These are phyloP conservation scores for Pyrocoelia pectoralis DNA, from an alignment of 2,888 invertebrate species.

Conservation along the genomic window DNA sequence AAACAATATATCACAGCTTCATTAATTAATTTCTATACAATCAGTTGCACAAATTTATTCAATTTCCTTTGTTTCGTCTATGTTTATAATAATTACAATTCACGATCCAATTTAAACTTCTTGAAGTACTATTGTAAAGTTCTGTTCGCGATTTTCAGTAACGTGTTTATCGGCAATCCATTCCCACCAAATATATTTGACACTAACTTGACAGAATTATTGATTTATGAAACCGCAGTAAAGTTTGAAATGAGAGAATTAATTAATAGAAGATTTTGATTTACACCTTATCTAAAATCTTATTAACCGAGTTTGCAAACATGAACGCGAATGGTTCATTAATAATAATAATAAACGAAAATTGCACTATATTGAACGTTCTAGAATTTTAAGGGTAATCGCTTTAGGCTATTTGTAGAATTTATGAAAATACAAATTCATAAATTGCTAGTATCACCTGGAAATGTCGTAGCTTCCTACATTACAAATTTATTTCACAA, in stretches of 20 bases:
- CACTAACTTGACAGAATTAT: constrained; percentile 29
- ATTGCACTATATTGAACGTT: not conserved
- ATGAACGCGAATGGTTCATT: not conserved
- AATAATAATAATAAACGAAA: not conserved
- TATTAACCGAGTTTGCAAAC: not conserved
- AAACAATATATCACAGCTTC: too few species aligned
- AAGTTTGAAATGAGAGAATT: constrained; percentile 24
- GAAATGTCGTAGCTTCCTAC: constrained; percentile 19
- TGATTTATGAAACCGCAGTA: constrained; percentile 27
- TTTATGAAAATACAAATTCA: constrained; percentile 34
- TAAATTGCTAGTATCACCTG: constrained; percentile 31
- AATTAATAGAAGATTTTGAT: constrained; percentile 27
- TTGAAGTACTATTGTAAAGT: constrained; percentile 23
- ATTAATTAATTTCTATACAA: too few species aligned
- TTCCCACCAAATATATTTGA: constrained; percentile 26
- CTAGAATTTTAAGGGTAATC: constrained; percentile 14
- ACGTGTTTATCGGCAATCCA: constrained; percentile 26
- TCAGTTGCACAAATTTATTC: not conserved
- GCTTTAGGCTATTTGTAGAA: constrained; percentile 17
- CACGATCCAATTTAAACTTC: constrained; percentile 27
- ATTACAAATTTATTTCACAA: constrained; percentile 26
- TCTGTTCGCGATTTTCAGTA: constrained; percentile 22
- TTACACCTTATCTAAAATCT: constrained; percentile 20
- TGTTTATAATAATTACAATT: constrained; percentile 21
- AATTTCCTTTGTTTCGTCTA: constrained; percentile 21